A percentile compares a stretch with the other conserved stretches of the same genome.
These are phyloP conservation scores for Caenorhabditis panamensis DNA, from an alignment of 2,888 invertebrate species.

Conservation along the genomic window DNA sequence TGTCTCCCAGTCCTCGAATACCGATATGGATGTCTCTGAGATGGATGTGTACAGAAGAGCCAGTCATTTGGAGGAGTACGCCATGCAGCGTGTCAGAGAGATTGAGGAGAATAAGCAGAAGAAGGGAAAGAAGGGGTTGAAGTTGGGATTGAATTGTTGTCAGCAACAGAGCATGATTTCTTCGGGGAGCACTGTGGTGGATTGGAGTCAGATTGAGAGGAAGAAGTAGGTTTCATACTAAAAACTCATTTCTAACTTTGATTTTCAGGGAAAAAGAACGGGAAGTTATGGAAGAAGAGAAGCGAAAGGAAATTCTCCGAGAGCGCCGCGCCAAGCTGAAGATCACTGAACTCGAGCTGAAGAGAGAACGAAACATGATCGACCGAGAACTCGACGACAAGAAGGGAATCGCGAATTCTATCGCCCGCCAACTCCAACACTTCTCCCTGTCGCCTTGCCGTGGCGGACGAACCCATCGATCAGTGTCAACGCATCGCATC, in stretches of 20 bases:
- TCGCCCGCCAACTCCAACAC: slow-evolving; percentile 64
- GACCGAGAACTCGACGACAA: slow-evolving; percentile 64
- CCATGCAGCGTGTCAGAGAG: slow-evolving; percentile 65
- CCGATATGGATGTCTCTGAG: slow-evolving; percentile 65
- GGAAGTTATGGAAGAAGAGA: slow-evolving; percentile 65
- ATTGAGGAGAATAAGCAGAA: slow-evolving; percentile 64
- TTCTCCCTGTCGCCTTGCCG: slow-evolving; percentile 63
- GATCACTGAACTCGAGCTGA: slow-evolving; percentile 63
- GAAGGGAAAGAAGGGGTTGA: slow-evolving; percentile 67
- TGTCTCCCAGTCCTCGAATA: slow-evolving; percentile 47
- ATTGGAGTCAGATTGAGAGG: slow-evolving; percentile 67
- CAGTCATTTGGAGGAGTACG: slow-evolving; percentile 75
- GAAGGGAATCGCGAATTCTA: slow-evolving; percentile 51
- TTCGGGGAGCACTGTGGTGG: slow-evolving; percentile 65
- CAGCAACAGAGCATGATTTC: slow-evolving; percentile 69
- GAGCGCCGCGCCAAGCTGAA: slow-evolving; percentile 69
- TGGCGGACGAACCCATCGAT: slow-evolving; percentile 42
- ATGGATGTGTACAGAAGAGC: slow-evolving; percentile 75
- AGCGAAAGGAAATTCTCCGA: slow-evolving; percentile 66
- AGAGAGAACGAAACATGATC: slow-evolving; percentile 60
- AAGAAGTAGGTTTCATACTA: slow-evolving; percentile 55
- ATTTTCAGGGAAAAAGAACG: slow-evolving; percentile 64
- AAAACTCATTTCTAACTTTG: not conserved
- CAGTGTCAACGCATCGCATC: slow-evolving; percentile 49
- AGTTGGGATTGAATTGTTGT: slow-evolving; percentile 66